These are phyloP conservation scores for Dermatophagoides farinae DNA, from an alignment of 1,140 invertebrate genomes.

Conservation along the genomic window DNA sequence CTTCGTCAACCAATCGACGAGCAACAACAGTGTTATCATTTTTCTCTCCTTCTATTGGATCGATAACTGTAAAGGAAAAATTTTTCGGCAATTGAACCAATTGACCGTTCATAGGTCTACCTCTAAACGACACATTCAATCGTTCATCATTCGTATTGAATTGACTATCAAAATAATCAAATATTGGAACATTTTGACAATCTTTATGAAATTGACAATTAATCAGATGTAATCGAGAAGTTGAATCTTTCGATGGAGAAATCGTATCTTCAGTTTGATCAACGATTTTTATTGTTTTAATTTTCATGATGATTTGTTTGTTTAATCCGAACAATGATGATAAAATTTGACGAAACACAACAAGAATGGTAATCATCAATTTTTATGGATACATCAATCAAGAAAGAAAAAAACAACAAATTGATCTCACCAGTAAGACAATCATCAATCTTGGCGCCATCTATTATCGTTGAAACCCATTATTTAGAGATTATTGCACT, in stretches of 20 bases:
- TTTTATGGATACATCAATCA: too few relatives aligned
- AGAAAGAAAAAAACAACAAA: too few relatives aligned
- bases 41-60: background rate
- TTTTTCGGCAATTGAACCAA: background rate
- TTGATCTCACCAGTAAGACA: too few relatives aligned
- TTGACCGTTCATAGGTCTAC: slow-evolving; percentile 1
- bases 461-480: too few relatives aligned
- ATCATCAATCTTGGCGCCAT: too few relatives aligned
- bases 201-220: background rate
- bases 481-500: too few relatives aligned
- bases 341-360: too few relatives aligned
- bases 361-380: too few relatives aligned
- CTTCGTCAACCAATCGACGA: background rate
- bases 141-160: background rate
- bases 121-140: slow-evolving; percentile 6
- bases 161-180: background rate
- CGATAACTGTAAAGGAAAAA: background rate
- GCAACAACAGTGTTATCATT: background rate
- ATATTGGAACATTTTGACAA: background rate
- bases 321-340: too few relatives aligned
- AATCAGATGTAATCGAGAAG: background rate
- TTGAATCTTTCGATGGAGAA: background rate
- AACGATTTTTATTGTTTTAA: background rate
- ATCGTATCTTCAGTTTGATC: background rate
- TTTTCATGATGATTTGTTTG: too few relatives aligned